Evolutionary conservation across 2,888 invertebrate species (phyloP).

Genomic region (Cantharis rufa): DNA sequence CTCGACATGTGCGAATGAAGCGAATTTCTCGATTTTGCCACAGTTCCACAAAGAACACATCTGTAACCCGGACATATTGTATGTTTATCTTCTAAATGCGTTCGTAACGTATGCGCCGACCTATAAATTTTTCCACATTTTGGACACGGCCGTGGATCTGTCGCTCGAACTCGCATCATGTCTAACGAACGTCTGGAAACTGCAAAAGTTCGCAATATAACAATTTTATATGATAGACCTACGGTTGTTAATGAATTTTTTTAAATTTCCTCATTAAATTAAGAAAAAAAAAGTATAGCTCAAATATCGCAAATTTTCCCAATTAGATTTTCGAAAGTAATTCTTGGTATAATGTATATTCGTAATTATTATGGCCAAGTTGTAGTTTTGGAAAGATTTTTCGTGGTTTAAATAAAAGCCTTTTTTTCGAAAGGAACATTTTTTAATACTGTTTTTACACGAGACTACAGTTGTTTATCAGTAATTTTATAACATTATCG

Average conservation of each 20-base stretch:
- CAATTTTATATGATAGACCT: background rate
- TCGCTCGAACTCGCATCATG: conserved; percentile 84
- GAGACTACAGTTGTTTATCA: background rate
- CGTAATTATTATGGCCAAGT: background rate
- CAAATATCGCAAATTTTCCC: background rate
- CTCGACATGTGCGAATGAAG: conserved; percentile 93
- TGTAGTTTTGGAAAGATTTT: background rate
- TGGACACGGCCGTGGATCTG: conserved; percentile 89
- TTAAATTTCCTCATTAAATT: background rate
- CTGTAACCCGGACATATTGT: conserved; percentile 91
- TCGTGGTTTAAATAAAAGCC: background rate
- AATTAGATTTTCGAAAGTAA: background rate
- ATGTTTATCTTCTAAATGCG: conserved; percentile 91
- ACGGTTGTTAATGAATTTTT: background rate
- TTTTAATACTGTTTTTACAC: background rate
- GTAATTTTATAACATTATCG: background rate
- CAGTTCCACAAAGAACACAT: conserved; percentile 89
- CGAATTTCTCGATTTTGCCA: conserved; percentile 89
- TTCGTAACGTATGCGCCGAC: conserved; percentile 87
- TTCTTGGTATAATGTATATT: background rate
- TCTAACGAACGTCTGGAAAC: conserved; percentile 81
- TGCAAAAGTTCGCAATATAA: conserved; percentile 44
- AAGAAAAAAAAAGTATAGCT: background rate
- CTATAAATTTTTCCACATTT: conserved; percentile 93
- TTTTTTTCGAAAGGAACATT: background rate